A percentile compares a stretch with the other conserved stretches of the same genome.
Evolutionary conservation across 2,113 vertebrate species (phyloP).

Genomic region (Electrona antarctica): DNA sequence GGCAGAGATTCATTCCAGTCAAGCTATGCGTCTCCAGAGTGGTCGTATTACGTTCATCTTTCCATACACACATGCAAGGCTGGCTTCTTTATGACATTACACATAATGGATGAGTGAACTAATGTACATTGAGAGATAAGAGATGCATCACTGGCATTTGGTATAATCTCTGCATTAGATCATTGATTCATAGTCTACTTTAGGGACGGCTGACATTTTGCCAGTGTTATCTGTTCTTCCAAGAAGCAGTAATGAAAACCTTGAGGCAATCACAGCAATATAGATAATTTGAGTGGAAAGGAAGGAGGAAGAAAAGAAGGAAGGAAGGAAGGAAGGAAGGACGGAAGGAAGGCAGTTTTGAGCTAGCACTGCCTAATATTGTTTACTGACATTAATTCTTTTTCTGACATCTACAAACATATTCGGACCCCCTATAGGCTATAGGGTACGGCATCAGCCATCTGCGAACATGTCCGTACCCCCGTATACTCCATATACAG

Average conservation of each 20-base stretch:
- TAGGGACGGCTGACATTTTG: conserved; percentile 28
- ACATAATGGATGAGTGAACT: conserved; percentile 20
- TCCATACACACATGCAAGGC: conserved; percentile 13
- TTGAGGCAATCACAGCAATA: not conserved
- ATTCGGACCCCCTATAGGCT: no score
- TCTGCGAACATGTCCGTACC: no score
- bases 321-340: not conserved
- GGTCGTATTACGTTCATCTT: not conserved
- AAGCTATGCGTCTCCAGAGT: not conserved
- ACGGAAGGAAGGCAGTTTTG: not conserved
- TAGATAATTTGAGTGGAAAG: not conserved
- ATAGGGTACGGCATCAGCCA: no score
- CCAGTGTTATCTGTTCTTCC: not conserved
- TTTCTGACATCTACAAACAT: no score
- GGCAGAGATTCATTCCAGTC: conserved; percentile 25
- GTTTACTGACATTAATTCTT: no score
- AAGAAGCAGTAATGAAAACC: conserved; percentile 5
- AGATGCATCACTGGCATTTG: conserved; percentile 15
- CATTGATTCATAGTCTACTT: conserved; percentile 31
- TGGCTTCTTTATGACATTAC: not conserved
- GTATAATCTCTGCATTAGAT: conserved; percentile 37
- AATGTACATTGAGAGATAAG: conserved; percentile 5
- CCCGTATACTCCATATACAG: no score
- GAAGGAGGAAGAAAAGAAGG: not conserved
- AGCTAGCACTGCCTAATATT: no score